Base-by-base conservation (phyloP, 2,888 invertebrate genomes). In the Celastrina argiolus region DNA sequence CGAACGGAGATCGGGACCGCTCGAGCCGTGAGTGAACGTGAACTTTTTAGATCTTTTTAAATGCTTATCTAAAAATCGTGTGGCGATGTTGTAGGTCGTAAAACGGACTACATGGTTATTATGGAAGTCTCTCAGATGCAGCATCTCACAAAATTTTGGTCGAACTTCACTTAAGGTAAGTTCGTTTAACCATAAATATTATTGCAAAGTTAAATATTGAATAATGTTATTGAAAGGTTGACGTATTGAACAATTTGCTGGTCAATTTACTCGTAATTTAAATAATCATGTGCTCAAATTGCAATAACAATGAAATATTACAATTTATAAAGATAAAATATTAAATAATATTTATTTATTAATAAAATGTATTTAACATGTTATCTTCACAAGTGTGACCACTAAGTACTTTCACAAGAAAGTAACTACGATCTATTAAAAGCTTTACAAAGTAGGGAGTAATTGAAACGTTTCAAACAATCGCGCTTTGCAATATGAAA, bases 391-490 rank as follows among this genome's bases (percentile, higher is more conserved):
- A n/a, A n/a, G n/a, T n/a, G n/a, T n/a, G n/a, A n/a, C n/a, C n/a
- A n/a, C n/a, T n/a, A n/a, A n/a, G n/a, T 12, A 1, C 8, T 45
- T 45, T 10, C 6, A n/a, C 6, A 42, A 16, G 8, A 45, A 45
- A 8, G 42, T 16, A n/a, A 41, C 6, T 16, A 8, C 18, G 18
- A 42, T 42, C 8, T 1, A 51, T 10, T 8, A 7, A 12, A 10
- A 36, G 12, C 36, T 36, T 36, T 14, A n/a, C 28, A 41, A 28
- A 31, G 61, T 56, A 70, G 67, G 16, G 64, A 51, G 61, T 69
- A 64, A 68, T 69, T 69, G 67, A 71, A 64, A 68, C 69, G 69
- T 73, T 70, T 69, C 66, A 63, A 68, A 70, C 71, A 71, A 71
- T 69, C 73, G 71, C 71, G 68, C 68, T 68, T 68, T 71, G 68